phyloP scores from a whole-genome alignment of 2,797 vertebrate genomes.

The Botia kubotai region DNA sequence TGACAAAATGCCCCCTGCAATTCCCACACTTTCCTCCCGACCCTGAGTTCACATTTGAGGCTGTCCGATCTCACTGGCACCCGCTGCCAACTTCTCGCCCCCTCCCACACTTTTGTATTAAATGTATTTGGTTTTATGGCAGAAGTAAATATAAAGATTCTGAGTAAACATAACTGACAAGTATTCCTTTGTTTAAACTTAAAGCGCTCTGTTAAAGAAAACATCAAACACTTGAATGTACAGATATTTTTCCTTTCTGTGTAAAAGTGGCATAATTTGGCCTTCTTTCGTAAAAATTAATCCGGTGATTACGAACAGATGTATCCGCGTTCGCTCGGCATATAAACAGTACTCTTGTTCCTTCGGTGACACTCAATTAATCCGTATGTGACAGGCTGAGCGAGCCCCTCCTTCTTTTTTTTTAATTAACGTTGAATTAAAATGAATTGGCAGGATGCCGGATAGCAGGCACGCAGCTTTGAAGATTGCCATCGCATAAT shows the following conservation, averaged over 20 bases:
- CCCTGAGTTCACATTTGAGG: constrained; percentile 35
- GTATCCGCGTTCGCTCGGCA: constrained; percentile 62
- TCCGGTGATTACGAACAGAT: constrained; percentile 61
- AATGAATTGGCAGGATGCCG: constrained; percentile 78
- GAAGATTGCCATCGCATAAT: constrained; percentile 82
- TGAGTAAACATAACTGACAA: constrained; percentile 28
- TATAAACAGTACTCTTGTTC: constrained; percentile 63
- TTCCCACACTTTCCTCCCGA: constrained; percentile 58
- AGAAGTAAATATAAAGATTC: constrained; percentile 23
- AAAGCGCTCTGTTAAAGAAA: constrained; percentile 14
- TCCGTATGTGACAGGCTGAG: constrained; percentile 73
- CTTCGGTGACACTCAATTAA: constrained; percentile 76
- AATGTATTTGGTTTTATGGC: constrained; percentile 2
- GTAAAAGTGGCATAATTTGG: constrained; percentile 37
- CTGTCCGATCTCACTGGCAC: constrained; percentile 32
- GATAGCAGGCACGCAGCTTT: constrained; percentile 73
- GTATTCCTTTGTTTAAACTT: constrained; percentile 39
- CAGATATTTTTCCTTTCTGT: constrained; percentile 37
- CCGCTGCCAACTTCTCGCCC: constrained; percentile 40
- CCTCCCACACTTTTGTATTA: constrained; percentile 40
- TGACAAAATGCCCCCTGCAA: constrained; percentile 54
- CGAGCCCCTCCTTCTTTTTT: constrained; percentile 62
- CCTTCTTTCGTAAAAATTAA: constrained; percentile 41
- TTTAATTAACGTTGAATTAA: constrained; percentile 81
- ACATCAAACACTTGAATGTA: constrained; percentile 39